Conservation (phyloP, 2,888 invertebrate species). For the Papilio elwesi region DNA sequence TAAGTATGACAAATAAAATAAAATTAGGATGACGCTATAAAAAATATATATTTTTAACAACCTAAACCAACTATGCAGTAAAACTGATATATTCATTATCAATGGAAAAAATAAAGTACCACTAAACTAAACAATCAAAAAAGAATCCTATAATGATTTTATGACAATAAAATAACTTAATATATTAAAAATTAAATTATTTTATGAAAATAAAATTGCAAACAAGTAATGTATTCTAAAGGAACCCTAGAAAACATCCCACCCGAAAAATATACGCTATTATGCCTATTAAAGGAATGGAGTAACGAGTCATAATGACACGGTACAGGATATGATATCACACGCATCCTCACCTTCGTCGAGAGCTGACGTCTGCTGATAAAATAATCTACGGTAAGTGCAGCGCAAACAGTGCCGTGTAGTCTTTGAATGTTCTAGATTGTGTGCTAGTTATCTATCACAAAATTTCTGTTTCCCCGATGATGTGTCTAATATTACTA, state of each 20-base stretch:
- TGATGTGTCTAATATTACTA: not conserved
- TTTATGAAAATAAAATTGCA: slow-evolving; percentile 33
- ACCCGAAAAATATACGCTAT: slow-evolving; percentile 67
- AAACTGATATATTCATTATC: no score
- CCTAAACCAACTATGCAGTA: no score
- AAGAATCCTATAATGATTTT: not conserved
- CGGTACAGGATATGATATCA: slow-evolving; percentile 78
- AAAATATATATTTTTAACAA: no score
- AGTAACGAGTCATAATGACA: slow-evolving; percentile 61
- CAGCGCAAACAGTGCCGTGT: slow-evolving; percentile 64
- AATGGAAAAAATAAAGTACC: no score
- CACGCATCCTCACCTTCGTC: slow-evolving; percentile 60
- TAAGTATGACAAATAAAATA: no score
- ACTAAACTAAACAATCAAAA: not conserved
- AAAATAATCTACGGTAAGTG: slow-evolving; percentile 69
- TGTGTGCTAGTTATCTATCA: not conserved
- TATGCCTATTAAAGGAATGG: slow-evolving; percentile 71
- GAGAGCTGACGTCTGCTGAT: slow-evolving; percentile 63
- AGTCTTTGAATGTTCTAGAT: slow-evolving; percentile 38
- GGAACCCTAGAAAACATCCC: slow-evolving; percentile 45
- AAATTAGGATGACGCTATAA: no score
- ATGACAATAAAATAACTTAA: no score
- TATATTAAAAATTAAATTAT: no score
- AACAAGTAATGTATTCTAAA: not conserved
- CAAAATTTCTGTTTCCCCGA: not conserved